Percentiles rank a stretch among this genome's conserved stretches.
Conservation (phyloP, 1,140 invertebrate genomes). For the Rhopalosiphum padi region DNA sequence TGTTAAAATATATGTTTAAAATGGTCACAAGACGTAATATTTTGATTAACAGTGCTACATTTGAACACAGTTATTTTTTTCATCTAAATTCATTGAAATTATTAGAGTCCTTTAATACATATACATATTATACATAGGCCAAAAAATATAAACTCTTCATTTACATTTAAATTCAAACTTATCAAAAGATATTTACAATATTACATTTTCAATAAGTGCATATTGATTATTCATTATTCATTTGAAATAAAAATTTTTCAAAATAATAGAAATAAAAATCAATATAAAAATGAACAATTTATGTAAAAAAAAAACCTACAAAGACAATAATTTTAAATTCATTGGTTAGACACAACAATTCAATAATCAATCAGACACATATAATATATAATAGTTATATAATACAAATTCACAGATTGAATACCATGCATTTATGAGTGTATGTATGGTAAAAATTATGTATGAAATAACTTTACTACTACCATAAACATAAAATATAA, state of each 20-base stretch:
- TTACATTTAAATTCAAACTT: background rate
- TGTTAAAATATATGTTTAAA: background rate
- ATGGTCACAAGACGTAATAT: background rate
- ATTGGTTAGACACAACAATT: background rate
- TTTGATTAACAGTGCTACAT: background rate
- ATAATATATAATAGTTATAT: conserved; percentile 12
- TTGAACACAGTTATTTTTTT: background rate
- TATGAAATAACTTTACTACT: conserved; percentile 45
- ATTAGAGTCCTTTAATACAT: background rate
- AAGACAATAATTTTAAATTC: conserved; percentile 22
- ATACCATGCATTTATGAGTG: conserved; percentile 11
- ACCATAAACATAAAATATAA: conserved; percentile 30
- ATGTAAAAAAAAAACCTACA: background rate
- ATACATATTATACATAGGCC: background rate
- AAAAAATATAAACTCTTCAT: conserved; percentile 17
- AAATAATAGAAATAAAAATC: conserved; percentile 9
- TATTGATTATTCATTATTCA: background rate
- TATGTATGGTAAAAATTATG: background rate
- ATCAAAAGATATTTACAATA: background rate
- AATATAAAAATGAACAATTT: conserved; percentile 17
- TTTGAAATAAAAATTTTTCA: background rate
- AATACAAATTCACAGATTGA: conserved; percentile 8
- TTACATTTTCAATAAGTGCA: background rate
- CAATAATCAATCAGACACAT: background rate
- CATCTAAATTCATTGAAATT: background rate